Evolutionary conservation across 1,140 invertebrate species (phyloP), one percentile per base, ranked within the genome.

Genomic region (Stegodyphus dumicola): DNA sequence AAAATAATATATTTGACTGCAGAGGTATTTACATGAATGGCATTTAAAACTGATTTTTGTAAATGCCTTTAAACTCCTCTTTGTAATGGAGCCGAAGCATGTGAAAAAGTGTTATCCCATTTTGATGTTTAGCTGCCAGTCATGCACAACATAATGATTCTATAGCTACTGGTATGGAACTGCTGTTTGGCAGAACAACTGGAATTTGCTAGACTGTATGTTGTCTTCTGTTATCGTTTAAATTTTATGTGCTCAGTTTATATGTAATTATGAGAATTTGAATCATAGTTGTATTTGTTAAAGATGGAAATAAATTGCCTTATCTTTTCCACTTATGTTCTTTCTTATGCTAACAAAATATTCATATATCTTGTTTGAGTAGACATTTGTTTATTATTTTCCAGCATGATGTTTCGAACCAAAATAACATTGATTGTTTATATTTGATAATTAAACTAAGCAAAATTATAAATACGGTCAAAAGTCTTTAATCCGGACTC

Each of bases 231-330:
- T 78, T 67, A 53, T 52, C 17, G 17, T 67, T 78, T 51, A 78
- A 49, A 78, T 78, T 67, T 78, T 78, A 67, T 78, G 76, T 67
- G 76, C 64, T 78, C 76, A 78, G 64, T 78, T 78, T 78, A 65
- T 78, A 78, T 78, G 76, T 78, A 51, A 78, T 67, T 67, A 49
- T 78, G 76, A 78, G 64, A 78, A 9, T 69, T 77, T 78, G 76
- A 53, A 78, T 78, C 64, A 67, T 78, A 78, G 76, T 67, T 78
- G 76, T 78, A 78, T 78, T 78, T 78, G 76, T 78, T 78, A 78
- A 78, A 78, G 48, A 78, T 66, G 60, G 18, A 77, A 78, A 67
- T 78, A 78, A 78, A 78, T 78, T 78, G 76, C 76, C 76, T 78
- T 78, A 78, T 78, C 76, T 78, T 78, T 78, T 78, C 76, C 76